Evolutionary conservation across 2,888 invertebrate species (phyloP).

Genomic region (Polyploca ridens): DNA sequence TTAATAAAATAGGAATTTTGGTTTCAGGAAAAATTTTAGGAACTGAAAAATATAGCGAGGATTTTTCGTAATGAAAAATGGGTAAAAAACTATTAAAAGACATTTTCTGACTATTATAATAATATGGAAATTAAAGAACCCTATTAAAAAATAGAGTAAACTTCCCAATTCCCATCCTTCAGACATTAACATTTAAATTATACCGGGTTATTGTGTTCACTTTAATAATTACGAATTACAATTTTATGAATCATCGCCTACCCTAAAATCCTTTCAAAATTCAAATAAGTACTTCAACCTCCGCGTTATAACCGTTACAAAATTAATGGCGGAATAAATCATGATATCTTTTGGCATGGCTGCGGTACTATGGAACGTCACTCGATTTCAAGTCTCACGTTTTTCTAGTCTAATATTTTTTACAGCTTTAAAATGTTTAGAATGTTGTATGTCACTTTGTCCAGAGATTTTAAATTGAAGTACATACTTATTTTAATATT

Average conservation of each 20-base stretch:
- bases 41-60: too few species aligned
- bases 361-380: constrained; percentile 1
- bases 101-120: too few species aligned
- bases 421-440: not conserved
- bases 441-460: not conserved
- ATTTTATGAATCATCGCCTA: constrained; percentile 26
- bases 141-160: not conserved
- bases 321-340: constrained; percentile 51
- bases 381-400: constrained; percentile 9
- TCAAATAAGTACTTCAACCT: constrained; percentile 37
- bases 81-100: too few species aligned
- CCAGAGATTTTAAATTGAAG: not conserved
- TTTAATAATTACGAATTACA: constrained; percentile 18
- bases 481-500: not conserved
- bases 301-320: constrained; percentile 45
- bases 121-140: too few species aligned
- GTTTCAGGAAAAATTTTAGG: too few species aligned
- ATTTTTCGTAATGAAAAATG: too few species aligned
- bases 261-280: constrained; percentile 37
- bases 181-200: constrained; percentile 9
- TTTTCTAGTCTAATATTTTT: not conserved
- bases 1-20: too few species aligned
- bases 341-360: constrained; percentile 25
- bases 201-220: constrained; percentile 7
- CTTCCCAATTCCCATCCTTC: not conserved